These are phyloP conservation scores for Drosophila aff. DNA, from an alignment of 1,140 invertebrate genomes.

Conservation along the genomic window DNA sequence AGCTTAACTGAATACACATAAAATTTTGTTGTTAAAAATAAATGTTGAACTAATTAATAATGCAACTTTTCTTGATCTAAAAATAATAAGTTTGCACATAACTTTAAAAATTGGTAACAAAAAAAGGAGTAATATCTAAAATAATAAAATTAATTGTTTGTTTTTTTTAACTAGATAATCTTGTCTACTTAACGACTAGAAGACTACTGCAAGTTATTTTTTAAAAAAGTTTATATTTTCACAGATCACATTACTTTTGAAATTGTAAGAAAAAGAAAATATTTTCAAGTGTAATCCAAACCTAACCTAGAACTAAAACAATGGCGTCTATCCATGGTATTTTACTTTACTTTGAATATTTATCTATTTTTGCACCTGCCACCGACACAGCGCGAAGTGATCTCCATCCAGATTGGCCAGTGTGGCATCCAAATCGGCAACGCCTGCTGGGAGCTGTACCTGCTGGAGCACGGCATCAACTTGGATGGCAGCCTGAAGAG, in stretches of 20 bases:
- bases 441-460: constrained; percentile 92
- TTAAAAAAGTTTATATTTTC: too few species aligned
- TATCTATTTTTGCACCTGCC: neutral
- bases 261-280: neutral
- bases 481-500: constrained; percentile 87
- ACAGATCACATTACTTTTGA: neutral
- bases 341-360: neutral
- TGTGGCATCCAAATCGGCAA: constrained; percentile 91
- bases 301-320: constrained; percentile 34
- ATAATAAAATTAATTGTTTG: neutral
- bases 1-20: neutral
- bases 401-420: constrained; percentile 89
- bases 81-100: neutral
- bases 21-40: neutral
- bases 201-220: too few species aligned
- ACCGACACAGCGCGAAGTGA: constrained; percentile 87
- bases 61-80: too few species aligned
- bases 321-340: constrained; percentile 26
- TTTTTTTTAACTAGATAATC: neutral
- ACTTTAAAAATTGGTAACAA: neutral
- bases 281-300: constrained; percentile 5
- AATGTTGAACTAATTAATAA: neutral
- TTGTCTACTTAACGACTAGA: neutral
- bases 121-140: neutral
- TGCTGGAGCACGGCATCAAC: constrained; percentile 90